Evolutionary conservation across 2,888 invertebrate species (phyloP), one percentile per base, ranked within the genome.

Genomic region (Trissoscelio sp.): DNA sequence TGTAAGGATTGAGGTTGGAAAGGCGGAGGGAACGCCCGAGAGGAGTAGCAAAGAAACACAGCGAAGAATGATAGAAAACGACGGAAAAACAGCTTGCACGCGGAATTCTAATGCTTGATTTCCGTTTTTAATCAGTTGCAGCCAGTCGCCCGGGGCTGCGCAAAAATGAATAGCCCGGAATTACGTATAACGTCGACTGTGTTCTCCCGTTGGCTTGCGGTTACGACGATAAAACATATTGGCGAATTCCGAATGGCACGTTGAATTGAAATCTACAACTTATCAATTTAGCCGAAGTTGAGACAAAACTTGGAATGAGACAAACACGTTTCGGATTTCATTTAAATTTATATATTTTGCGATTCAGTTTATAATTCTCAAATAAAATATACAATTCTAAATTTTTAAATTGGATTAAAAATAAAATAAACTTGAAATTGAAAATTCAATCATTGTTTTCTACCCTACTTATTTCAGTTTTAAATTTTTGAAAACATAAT

Each of bases 81-180:
- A 31, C 14, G 57, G 42, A 66, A 57, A 67, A 79, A 83, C 55
- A 79, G 69, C 46, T 57, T 12, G 66, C 70, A 77, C 64, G 75
- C 53, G 58, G 79, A 84, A 85, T 83, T 78, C 74, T 83, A 81
- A 85, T 83, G 83, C 82, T 85, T 85, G 84, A 84, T 86, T 86
- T 85, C 81, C 82, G 84, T 85, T 86, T 88, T 86, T 87, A 87
- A 88, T 86, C 86, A 87, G 84, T 86, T 84, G 78, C 70, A 80
- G 67, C 69, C 73, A 85, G 83, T 82, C 69, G 84, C 85, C 79
- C 64, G 78, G 74, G 82, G 85, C 55, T 42, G 57, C 34, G 74
- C 74, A 70, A 79, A 82, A 83, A 83, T 82, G 81, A 84, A 75
- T 79, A 75, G 67, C 44, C 11, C 48, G 34, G 67, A 77, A 74